Evolutionary conservation across 2,797 vertebrate genomes (phyloP), one percentile per base, ranked within the genome.

Genomic region (Eulemur albifrons): DNA sequence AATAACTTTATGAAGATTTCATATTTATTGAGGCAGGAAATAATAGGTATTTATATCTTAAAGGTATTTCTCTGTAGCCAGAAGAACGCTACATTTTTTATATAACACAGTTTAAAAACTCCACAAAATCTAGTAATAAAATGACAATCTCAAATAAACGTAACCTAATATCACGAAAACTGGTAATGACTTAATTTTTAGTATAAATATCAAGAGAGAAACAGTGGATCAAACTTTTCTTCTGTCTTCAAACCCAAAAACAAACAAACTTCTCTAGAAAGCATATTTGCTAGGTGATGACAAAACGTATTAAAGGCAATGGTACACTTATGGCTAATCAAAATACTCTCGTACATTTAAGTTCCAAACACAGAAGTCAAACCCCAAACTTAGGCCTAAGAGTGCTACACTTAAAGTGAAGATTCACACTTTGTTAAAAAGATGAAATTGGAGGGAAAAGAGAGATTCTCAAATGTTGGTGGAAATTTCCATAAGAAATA

Each of bases 121-220:
- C 59, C 9, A 84, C 13, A 70, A 90, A 93, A 65, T 84, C 54
- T 54, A 94, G 45, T 38, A 85, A 83, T 63, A 90, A 86, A 96
- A 84, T 45, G 30, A 88, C 27, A 52, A 81, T 82, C 27, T 79
- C 75, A 93, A 89, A 79, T 82, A 81, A 93, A 87, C 35, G 30
- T 88, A 90, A 94, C 95, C n/a, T 90, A 83, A 59, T 73, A 52
- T 73, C 59, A 23, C 65, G 65, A 43, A 76, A 77, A 87, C 14
- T 75, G 75, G 57, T 65, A 90, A 93, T 87, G 35, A 79, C 73
- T 93, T 90, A 76, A 79, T 92, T 50, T 93, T 94, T 73, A 77
- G 12, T 81, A 50, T 50, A 94, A 69, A 72, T 73, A 35, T 93
- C 40, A 88, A 91, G 80, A 93, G 14, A 57, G 61, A 84, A 84